These are phyloP conservation scores for Psittacula derbiana DNA, from an alignment of 2,797 vertebrate species.

Conservation along the genomic window DNA sequence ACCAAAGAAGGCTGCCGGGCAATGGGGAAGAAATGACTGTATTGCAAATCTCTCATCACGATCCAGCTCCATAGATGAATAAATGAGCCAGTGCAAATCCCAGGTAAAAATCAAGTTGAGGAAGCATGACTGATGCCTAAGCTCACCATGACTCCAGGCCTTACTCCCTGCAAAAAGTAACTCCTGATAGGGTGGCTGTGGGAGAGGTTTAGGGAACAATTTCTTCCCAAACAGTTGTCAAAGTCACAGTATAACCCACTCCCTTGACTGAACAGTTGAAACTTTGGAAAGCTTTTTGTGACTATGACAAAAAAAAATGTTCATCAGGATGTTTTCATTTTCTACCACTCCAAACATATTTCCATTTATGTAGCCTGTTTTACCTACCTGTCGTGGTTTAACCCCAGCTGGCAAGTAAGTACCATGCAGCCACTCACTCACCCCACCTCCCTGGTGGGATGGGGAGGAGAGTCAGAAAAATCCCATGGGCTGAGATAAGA, in stretches of 20 bases:
- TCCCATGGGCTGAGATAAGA: not conserved
- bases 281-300: not conserved
- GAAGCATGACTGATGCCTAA: not conserved
- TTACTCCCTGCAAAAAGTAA: not conserved
- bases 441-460: not conserved
- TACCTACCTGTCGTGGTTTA: not conserved
- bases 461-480: not conserved
- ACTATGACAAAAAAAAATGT: not conserved
- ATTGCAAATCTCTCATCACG: not conserved
- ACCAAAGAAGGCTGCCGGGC: not conserved
- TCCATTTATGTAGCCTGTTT: not conserved
- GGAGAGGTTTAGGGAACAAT: not conserved
- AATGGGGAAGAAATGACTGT: not conserved
- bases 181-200: not conserved
- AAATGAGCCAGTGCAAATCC: not conserved
- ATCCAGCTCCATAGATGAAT: not conserved
- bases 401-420: not conserved
- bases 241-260: not conserved
- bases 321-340: not conserved
- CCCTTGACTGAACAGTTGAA: not conserved
- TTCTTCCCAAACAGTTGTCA: not conserved
- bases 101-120: not conserved
- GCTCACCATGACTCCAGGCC: not conserved
- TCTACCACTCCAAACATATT: not conserved
- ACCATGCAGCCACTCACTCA: not conserved